Conservation (phyloP, 2,113 vertebrate genomes). For the Stictonetta naevosa region DNA sequence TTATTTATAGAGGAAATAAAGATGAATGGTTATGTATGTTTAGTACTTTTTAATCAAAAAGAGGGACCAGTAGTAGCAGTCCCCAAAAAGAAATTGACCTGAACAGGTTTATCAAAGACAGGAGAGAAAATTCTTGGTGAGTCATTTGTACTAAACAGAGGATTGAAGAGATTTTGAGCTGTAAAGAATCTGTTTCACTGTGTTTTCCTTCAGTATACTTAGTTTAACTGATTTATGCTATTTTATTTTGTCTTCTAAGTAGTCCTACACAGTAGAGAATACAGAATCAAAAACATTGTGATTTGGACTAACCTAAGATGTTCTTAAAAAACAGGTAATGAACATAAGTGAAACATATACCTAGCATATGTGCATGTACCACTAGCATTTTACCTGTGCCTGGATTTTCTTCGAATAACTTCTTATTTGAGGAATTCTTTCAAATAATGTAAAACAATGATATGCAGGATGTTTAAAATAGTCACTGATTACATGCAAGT, state of each 20-base stretch:
- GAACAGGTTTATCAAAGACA: neutral
- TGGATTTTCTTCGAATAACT: constrained; percentile 15
- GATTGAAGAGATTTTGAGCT: neutral
- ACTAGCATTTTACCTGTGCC: neutral
- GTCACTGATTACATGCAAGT: constrained; percentile 23
- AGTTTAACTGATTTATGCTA: neutral
- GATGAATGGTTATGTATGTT: neutral
- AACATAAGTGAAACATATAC: neutral
- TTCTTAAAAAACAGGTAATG: neutral
- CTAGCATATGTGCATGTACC: neutral
- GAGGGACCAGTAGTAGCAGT: neutral
- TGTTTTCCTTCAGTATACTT: neutral
- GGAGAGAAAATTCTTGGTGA: neutral
- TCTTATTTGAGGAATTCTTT: neutral
- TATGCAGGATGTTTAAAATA: constrained; percentile 57
- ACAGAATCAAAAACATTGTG: neutral
- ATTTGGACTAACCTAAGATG: neutral
- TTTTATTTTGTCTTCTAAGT: neutral
- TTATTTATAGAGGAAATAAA: neutral
- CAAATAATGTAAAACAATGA: neutral
- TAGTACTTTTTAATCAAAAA: neutral
- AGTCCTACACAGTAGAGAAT: neutral
- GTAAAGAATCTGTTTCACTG: neutral
- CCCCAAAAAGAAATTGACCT: neutral
- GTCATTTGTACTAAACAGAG: neutral